Conservation (phyloP, 2,797 vertebrate species). For the Stomatorhinus walkeri region DNA sequence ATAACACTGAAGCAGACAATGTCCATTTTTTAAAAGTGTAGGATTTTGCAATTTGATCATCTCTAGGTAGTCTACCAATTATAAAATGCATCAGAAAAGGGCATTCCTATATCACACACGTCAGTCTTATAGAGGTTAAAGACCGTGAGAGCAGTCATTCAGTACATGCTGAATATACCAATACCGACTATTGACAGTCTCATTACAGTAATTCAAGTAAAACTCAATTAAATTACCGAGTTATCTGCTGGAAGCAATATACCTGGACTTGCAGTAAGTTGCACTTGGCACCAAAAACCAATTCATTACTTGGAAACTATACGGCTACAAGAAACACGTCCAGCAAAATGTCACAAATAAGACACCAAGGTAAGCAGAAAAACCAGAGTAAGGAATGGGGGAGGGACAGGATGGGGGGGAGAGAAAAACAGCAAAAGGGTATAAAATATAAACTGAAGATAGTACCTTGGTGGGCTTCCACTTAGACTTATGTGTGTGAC, state of each 20-base stretch:
- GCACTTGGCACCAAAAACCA: not conserved
- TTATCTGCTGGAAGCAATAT: not conserved
- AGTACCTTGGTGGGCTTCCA: constrained; percentile 49
- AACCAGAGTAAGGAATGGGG: not conserved
- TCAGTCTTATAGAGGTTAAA: not conserved
- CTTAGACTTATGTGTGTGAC: constrained; percentile 50
- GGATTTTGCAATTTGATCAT: not conserved
- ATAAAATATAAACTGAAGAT: constrained; percentile 43
- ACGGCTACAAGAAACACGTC: not conserved
- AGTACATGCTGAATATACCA: not conserved
- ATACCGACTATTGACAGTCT: not conserved
- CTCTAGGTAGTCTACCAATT: not conserved
- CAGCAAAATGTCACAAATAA: not conserved
- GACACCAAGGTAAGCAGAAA: not conserved
- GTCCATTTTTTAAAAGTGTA: not conserved
- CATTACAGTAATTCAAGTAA: not conserved
- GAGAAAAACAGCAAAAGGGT: constrained; percentile 21
- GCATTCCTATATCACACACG: not conserved
- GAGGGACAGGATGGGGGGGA: not conserved
- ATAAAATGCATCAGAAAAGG: not conserved
- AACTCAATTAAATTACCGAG: not conserved
- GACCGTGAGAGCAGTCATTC: not conserved
- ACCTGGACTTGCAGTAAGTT: not conserved
- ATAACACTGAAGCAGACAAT: not conserved
- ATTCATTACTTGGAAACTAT: not conserved